Evolutionary conservation across 2,113 vertebrate species (phyloP).

Genomic region (pig (Sus scrofa)): T2T-Sscrofa CM000817.6:66588501-66589000

Average conservation of each 20-base stretch:
- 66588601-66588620: not conserved
- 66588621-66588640: not conserved
- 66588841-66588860: not conserved
- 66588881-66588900: not conserved
- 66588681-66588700: not conserved
- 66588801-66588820: not conserved
- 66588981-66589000: not conserved
- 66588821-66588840: not conserved
- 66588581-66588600: not conserved
- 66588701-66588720: no score
- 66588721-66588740: not conserved
- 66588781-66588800: not conserved
- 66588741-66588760: not conserved
- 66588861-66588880: not conserved
- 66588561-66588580: not conserved
- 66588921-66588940: not conserved
- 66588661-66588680: not conserved
- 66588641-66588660: not conserved
- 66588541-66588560: not conserved
- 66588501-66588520: not conserved
- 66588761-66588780: not conserved
- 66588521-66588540: not conserved
- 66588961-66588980: not conserved
- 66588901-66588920: not conserved
- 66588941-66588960: no score